Percentiles rank a stretch among this genome's conserved stretches.
These are phyloP conservation scores for Wasmannia auropunctata DNA, from an alignment of 1,140 invertebrate species.

Conservation along the genomic window DNA sequence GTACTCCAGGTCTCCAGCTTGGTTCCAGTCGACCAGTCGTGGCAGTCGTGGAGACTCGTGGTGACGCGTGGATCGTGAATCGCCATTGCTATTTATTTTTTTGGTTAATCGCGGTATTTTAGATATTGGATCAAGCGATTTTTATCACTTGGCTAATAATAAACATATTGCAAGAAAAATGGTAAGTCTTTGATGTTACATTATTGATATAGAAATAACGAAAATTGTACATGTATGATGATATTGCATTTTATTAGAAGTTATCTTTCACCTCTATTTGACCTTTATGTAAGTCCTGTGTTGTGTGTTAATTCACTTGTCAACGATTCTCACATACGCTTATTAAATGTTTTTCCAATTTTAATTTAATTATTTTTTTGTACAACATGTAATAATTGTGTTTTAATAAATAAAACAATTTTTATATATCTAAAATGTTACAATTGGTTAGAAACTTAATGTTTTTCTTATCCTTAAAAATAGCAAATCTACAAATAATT, in stretches of 20 bases:
- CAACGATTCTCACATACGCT: not conserved
- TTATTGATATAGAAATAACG: not conserved
- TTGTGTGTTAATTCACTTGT: not conserved
- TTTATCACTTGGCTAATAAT: not conserved
- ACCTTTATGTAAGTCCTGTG: not conserved
- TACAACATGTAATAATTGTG: not conserved
- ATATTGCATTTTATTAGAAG: not conserved
- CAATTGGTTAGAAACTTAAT: not conserved
- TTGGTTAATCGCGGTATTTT: no score
- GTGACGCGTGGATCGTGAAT: no score
- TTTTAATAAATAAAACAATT: not conserved
- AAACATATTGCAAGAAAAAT: constrained; percentile 4
- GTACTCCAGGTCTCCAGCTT: no score
- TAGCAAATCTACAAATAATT: not conserved
- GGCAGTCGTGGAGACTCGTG: no score
- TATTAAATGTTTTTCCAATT: not conserved
- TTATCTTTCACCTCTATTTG: constrained; percentile 32
- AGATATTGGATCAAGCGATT: no score
- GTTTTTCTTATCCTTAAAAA: not conserved
- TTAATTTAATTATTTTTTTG: not conserved
- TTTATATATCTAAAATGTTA: not conserved
- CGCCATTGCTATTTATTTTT: no score
- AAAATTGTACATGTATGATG: not conserved
- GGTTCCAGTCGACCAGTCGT: no score
- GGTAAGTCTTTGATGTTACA: not conserved